A percentile compares a stretch with the other conserved stretches of the same genome.
phyloP scores from a whole-genome alignment of 2,888 invertebrate species.

The Actias luna region DNA sequence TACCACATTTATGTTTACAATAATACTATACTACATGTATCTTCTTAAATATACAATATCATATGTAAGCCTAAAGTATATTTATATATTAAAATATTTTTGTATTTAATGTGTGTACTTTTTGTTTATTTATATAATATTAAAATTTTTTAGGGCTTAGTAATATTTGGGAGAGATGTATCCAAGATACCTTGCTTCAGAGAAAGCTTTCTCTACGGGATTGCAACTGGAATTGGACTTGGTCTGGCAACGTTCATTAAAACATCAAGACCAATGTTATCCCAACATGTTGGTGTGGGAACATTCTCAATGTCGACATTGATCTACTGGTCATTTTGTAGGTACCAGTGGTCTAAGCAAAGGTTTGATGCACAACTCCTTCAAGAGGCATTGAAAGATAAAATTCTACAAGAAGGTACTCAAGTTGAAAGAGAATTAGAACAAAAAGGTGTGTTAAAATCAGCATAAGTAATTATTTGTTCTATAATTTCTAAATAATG shows the following conservation, averaged over 20 bases:
- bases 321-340: slow-evolving; percentile 86
- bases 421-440: slow-evolving; percentile 72
- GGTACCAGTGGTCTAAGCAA: slow-evolving; percentile 85
- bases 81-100: background rate
- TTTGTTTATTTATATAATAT: background rate
- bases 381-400: slow-evolving; percentile 83
- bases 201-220: slow-evolving; percentile 88
- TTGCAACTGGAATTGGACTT: slow-evolving; percentile 84
- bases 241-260: slow-evolving; percentile 87
- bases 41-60: no score
- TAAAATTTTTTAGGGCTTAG: slow-evolving; percentile 70
- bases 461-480: slow-evolving; percentile 39
- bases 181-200: slow-evolving; percentile 91
- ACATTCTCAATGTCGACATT: slow-evolving; percentile 84
- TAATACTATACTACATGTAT: no score
- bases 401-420: slow-evolving; percentile 85
- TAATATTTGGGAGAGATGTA: slow-evolving; percentile 87
- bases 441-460: slow-evolving; percentile 63
- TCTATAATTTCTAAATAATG: background rate
- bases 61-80: background rate
- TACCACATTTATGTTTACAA: background rate
- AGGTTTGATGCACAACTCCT: slow-evolving; percentile 85
- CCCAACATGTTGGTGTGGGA: slow-evolving; percentile 85
- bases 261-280: slow-evolving; percentile 84
- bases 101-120: no score